Evolutionary conservation across 92 coral and sea anemone genomes (phyloP).

Genomic region (Metridium senile): DNA sequence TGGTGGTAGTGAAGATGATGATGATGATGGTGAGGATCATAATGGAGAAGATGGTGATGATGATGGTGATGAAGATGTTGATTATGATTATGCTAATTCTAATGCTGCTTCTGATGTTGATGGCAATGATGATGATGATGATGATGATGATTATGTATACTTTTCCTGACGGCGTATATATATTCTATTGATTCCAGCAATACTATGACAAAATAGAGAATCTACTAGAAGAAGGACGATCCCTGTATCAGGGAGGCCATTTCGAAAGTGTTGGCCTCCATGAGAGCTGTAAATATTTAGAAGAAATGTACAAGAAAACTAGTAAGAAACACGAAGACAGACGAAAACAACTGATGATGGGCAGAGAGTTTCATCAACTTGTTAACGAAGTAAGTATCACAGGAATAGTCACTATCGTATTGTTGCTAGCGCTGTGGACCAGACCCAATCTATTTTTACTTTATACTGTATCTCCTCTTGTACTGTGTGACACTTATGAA

Average conservation of each 20-base stretch:
- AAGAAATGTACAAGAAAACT: slow-evolving; percentile 66
- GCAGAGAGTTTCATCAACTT: slow-evolving; percentile 87
- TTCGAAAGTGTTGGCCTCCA: slow-evolving; percentile 85
- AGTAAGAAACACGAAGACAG: slow-evolving; percentile 72
- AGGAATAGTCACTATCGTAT: too few species aligned
- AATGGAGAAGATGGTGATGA: not conserved
- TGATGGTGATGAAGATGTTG: not conserved
- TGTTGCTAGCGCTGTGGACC: too few species aligned
- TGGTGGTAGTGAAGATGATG: not conserved
- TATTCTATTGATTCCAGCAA: too few species aligned
- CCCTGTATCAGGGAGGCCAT: slow-evolving; percentile 87
- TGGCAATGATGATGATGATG: not conserved
- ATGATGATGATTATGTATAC: not conserved
- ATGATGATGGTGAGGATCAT: not conserved
- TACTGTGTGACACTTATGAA: too few species aligned
- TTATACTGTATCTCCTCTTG: too few species aligned
- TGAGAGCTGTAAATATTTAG: slow-evolving; percentile 83
- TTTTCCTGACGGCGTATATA: not conserved
- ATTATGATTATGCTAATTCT: not conserved
- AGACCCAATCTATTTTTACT: too few species aligned
- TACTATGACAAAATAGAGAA: slow-evolving; percentile 85
- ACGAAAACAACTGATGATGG: slow-evolving; percentile 59
- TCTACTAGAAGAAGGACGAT: slow-evolving; percentile 88
- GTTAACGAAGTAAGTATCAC: slow-evolving; percentile 80
- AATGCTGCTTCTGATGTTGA: not conserved